Evolutionary conservation across 2,888 invertebrate genomes (phyloP), one percentile per base, ranked within the genome.

Genomic region (Vannuccia rotundouncinata): DNA sequence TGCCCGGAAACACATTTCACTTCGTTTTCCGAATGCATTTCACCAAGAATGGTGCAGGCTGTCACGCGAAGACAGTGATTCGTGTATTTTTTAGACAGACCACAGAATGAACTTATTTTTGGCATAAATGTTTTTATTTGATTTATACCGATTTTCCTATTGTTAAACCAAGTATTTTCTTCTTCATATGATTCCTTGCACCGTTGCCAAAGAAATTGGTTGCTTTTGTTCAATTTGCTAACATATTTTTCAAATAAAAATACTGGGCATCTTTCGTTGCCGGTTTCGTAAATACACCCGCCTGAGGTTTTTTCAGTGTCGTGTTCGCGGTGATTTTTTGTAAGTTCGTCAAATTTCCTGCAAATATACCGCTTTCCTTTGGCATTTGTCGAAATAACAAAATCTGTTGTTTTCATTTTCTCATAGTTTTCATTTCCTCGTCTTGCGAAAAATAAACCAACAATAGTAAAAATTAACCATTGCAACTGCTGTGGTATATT

Each of bases 1-100:
- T 75, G 75, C 2, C 29, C 75, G 13, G 31, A 75, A 25, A 75
- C 31, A 75, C 75, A 5, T 75, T 28, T 75, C 5, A 75, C 22
- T 25, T 75, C 75, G 31, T 75, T 75, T 31, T 75, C 75, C 2
- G 75, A 5, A 66, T 66, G 66, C 5, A 13, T 66, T 66, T 66
- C 66, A 5, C 66, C 66, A 2, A 75, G 31, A 25, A 28, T 75
- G 10, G 75, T 75, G 22, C 31, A 75, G 22, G 75, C 29, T 13
- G 75, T 25, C 31, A 75, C 75, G 2, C 25, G 75, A 5, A 75
- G 22, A 75, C 30, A 75, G 75, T 75, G 75, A 28, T 75, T 75
- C 74, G 22, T 31, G 31, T 75, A 75, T 5, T 2, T 25, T 28
- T 75, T 31, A 75, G 25, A 31, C 31, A 75, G 29, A 5, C 5